Evolutionary conservation across 2,797 vertebrate genomes (phyloP).

Genomic region (Philypnodon macrostomus): DNA sequence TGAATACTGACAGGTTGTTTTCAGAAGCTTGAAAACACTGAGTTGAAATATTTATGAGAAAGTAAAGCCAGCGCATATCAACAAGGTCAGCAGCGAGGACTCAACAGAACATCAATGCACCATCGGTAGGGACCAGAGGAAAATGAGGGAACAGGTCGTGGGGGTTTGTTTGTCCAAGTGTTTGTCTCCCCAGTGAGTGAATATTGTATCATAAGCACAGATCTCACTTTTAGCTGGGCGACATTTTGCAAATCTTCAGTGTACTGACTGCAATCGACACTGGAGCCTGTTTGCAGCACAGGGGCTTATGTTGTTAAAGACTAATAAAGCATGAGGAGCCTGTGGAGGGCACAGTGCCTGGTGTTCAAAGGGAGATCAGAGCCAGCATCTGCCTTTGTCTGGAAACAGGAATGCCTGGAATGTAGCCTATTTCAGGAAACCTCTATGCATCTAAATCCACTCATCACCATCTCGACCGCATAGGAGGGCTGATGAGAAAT

Average conservation of each 20-base stretch:
- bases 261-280: conserved; percentile 28
- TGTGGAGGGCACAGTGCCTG: conserved; percentile 51
- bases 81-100: conserved; percentile 65
- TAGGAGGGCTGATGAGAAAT: conserved; percentile 60
- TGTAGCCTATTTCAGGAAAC: conserved; percentile 71
- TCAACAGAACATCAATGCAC: conserved; percentile 61
- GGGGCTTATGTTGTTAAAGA: conserved; percentile 63
- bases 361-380: conserved; percentile 67
- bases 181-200: conserved; percentile 14
- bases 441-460: conserved; percentile 48
- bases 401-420: conserved; percentile 70
- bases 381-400: conserved; percentile 72
- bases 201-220: conserved; percentile 7
- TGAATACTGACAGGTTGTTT: conserved; percentile 74
- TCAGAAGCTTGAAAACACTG: conserved; percentile 71
- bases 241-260: conserved; percentile 18
- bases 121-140: conserved; percentile 36
- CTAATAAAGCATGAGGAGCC: conserved; percentile 68
- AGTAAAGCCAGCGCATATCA: conserved; percentile 74
- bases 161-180: conserved; percentile 40
- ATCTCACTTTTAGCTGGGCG: conserved; percentile 12
- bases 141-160: conserved; percentile 23
- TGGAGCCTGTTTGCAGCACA: conserved; percentile 46
- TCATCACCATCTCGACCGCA: conserved; percentile 38
- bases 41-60: conserved; percentile 80